A percentile compares a stretch with the other conserved stretches of the same genome.
phyloP scores from a whole-genome alignment of 2,797 vertebrate species.

The Adrianichthys oophorus region DNA sequence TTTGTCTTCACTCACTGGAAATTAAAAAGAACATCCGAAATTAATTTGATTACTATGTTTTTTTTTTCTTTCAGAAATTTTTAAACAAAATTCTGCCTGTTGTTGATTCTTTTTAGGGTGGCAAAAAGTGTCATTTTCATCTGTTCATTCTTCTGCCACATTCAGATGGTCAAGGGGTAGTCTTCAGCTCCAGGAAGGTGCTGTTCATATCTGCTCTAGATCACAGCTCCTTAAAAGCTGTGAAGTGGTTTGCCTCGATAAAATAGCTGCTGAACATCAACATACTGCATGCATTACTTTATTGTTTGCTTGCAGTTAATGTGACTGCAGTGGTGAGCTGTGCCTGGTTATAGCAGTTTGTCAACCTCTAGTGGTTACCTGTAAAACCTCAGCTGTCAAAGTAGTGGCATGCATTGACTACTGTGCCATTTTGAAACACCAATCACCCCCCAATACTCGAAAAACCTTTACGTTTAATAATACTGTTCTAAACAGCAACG shows the following conservation, averaged over 20 bases:
- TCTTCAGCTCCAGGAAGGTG: no score
- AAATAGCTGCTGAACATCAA: conserved; percentile 8
- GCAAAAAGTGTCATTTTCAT: no score
- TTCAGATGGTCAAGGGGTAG: no score
- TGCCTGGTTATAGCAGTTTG: conserved; percentile 63
- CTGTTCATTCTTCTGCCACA: no score
- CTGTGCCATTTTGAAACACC: neutral
- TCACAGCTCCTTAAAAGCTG: no score
- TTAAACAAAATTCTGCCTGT: no score
- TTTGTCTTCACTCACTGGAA: no score
- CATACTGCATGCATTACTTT: conserved; percentile 6
- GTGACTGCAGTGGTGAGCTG: conserved; percentile 20
- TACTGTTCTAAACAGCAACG: conserved; percentile 11
- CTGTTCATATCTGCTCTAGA: no score
- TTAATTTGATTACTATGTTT: no score
- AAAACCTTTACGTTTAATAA: neutral
- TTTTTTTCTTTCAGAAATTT: no score
- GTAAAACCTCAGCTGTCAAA: conserved; percentile 20
- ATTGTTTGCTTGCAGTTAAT: conserved; percentile 33
- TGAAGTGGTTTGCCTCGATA: neutral
- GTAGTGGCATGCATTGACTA: neutral
- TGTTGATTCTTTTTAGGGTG: no score
- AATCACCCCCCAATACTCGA: neutral
- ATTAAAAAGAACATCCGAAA: no score
- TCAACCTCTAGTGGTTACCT: conserved; percentile 77